These are phyloP conservation scores for Vesta saturnalis DNA, from an alignment of 2,888 invertebrate genomes.

Conservation along the genomic window DNA sequence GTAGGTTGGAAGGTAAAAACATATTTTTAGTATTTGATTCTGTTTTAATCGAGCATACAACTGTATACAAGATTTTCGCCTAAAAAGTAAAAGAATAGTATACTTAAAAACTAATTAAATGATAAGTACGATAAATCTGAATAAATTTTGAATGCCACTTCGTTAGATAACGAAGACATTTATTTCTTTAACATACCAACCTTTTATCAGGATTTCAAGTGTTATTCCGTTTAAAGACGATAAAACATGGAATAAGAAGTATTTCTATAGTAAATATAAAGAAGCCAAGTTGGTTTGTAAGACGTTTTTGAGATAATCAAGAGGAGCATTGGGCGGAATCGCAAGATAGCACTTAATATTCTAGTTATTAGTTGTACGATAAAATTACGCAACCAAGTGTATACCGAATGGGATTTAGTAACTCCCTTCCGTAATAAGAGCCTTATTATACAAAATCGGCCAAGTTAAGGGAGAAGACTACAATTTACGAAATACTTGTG, in stretches of 20 bases:
- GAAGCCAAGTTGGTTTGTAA: slow-evolving; percentile 46
- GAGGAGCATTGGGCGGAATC: slow-evolving; percentile 54
- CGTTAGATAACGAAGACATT: slow-evolving; percentile 13
- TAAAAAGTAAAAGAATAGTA: too few relatives aligned
- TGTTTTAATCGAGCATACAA: too few relatives aligned
- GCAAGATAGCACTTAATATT: slow-evolving; percentile 56
- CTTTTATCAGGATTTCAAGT: slow-evolving; percentile 26
- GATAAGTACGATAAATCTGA: neutral
- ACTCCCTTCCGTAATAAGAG: slow-evolving; percentile 31
- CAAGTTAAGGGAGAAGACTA: slow-evolving; percentile 11
- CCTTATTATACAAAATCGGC: slow-evolving; percentile 30
- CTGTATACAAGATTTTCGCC: too few relatives aligned
- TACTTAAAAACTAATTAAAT: too few relatives aligned
- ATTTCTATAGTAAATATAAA: slow-evolving; percentile 46
- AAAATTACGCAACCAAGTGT: slow-evolving; percentile 43
- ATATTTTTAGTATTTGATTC: too few relatives aligned
- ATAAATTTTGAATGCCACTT: slow-evolving; percentile 4
- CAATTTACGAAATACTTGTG: too few relatives aligned
- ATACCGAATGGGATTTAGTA: slow-evolving; percentile 36
- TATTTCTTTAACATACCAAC: slow-evolving; percentile 10
- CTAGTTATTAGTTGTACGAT: slow-evolving; percentile 52
- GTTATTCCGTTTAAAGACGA: slow-evolving; percentile 40
- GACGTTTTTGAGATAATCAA: slow-evolving; percentile 50
- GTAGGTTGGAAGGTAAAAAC: too few relatives aligned
- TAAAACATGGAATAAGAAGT: slow-evolving; percentile 40